A percentile compares a stretch with the other conserved stretches of the same genome.
These are phyloP conservation scores for Drosophila incognita DNA, from an alignment of 2,888 invertebrate species.

Conservation along the genomic window DNA sequence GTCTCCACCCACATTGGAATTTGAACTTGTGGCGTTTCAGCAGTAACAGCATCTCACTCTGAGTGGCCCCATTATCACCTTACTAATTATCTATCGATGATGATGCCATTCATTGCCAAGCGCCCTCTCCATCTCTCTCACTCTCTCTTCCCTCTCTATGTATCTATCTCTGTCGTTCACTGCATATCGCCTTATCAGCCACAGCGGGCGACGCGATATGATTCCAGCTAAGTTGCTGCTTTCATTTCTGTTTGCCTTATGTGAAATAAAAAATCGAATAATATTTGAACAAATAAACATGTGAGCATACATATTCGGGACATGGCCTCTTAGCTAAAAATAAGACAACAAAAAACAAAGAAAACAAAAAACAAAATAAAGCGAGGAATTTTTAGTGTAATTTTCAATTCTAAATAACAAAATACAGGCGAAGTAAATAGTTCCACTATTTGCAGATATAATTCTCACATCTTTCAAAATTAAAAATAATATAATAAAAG, in stretches of 20 bases:
- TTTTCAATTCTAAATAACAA: conserved; percentile 25
- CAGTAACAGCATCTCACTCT: conserved; percentile 54
- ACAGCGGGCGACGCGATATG: conserved; percentile 49
- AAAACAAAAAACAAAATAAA: conserved; percentile 7
- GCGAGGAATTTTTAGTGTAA: conserved; percentile 15
- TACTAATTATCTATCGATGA: conserved; percentile 77
- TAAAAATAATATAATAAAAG: conserved; percentile 7
- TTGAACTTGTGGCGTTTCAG: conserved; percentile 63
- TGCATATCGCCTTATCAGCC: conserved; percentile 57
- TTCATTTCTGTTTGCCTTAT: conserved; percentile 47
- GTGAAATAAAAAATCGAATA: conserved; percentile 50
- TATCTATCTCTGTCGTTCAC: neutral
- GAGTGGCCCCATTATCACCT: conserved; percentile 72
- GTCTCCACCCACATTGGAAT: conserved; percentile 71
- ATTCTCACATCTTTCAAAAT: conserved; percentile 21
- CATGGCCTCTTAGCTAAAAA: conserved; percentile 21
- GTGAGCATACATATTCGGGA: conserved; percentile 20
- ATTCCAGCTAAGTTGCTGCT: conserved; percentile 55
- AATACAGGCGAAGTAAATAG: conserved; percentile 23
- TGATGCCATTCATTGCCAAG: conserved; percentile 65
- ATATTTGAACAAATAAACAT: conserved; percentile 66
- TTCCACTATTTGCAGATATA: conserved; percentile 18
- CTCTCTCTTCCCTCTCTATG: neutral
- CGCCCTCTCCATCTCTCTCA: conserved; percentile 21
- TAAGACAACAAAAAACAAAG: conserved; percentile 10